A percentile compares a stretch with the other conserved stretches of the same genome.
phyloP scores from a whole-genome alignment of 92 coral and sea anemone genomes.

The Chrysogorgia sp. region DNA sequence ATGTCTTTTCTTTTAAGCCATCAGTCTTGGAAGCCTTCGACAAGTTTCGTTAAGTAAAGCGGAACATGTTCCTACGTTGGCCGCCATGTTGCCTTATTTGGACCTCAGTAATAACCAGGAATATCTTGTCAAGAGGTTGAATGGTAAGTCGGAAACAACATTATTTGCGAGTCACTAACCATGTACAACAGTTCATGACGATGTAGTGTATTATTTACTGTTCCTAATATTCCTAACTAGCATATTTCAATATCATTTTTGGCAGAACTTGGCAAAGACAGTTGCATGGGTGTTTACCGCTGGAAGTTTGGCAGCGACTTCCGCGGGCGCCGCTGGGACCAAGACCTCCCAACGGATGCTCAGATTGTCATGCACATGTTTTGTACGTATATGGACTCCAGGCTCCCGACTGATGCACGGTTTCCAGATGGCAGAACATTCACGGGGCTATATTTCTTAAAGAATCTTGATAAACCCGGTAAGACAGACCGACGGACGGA shows the following conservation, averaged over 20 bases:
- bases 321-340: conserved; percentile 93
- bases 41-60: conserved; percentile 90
- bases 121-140: conserved; percentile 81
- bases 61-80: conserved; percentile 81
- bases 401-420: conserved; percentile 92
- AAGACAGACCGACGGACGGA: conserved; percentile 9
- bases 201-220: too few species aligned
- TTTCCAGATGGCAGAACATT: conserved; percentile 95
- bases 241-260: too few species aligned
- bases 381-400: conserved; percentile 97
- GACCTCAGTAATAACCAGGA: conserved; percentile 96
- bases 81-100: conserved; percentile 80
- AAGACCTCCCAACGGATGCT: conserved; percentile 84
- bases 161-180: too few species aligned
- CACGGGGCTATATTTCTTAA: conserved; percentile 89
- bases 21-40: conserved; percentile 82
- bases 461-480: conserved; percentile 96
- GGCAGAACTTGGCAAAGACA: conserved; percentile 87
- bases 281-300: conserved; percentile 91
- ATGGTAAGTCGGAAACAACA: conserved; percentile 61
- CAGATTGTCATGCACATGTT: conserved; percentile 88
- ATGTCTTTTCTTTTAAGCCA: conserved; percentile 54
- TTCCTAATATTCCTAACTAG: too few species aligned
- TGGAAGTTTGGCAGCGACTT: conserved; percentile 95
- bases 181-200: too few species aligned